A percentile compares a stretch with the other conserved stretches of the same genome.
Conservation (phyloP, 1,140 invertebrate species). For the Drosophila nebulosa region DNA sequence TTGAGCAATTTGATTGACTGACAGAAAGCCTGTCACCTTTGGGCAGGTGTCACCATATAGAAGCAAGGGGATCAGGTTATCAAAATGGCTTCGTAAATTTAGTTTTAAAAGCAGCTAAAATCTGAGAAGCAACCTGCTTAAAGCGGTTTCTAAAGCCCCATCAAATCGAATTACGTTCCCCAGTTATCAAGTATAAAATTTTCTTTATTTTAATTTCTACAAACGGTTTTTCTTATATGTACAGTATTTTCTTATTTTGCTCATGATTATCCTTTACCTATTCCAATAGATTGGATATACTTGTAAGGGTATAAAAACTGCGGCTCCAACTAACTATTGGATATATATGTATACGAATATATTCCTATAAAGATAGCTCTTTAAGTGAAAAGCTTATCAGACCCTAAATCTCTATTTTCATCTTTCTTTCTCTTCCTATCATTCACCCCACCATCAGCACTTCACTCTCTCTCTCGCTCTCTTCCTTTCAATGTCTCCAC, state of each 20-base stretch:
- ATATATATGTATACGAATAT: neutral
- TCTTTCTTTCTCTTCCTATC: neutral
- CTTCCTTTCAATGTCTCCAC: neutral
- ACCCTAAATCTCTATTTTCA: neutral
- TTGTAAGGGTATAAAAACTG: neutral
- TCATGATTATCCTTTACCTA: too few species aligned
- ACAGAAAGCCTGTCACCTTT: constrained; percentile 47
- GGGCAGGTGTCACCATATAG: constrained; percentile 49
- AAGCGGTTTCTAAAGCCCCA: neutral
- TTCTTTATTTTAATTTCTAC: too few species aligned
- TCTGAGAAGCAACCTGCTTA: neutral
- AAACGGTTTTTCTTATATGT: too few species aligned
- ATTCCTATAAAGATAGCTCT: constrained; percentile 12
- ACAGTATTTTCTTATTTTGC: too few species aligned
- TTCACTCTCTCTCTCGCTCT: neutral
- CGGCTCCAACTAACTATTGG: neutral
- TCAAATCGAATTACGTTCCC: neutral
- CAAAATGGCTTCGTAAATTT: constrained; percentile 15
- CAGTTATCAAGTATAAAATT: too few species aligned
- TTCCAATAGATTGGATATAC: too few species aligned
- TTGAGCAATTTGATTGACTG: constrained; percentile 66
- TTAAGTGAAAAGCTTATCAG: constrained; percentile 21
- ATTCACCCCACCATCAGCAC: neutral
- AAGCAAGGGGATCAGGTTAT: constrained; percentile 5
- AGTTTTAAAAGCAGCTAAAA: neutral